Base-by-base conservation (phyloP, 2,113 vertebrate species). In the Desmodus rotundus region DNA sequence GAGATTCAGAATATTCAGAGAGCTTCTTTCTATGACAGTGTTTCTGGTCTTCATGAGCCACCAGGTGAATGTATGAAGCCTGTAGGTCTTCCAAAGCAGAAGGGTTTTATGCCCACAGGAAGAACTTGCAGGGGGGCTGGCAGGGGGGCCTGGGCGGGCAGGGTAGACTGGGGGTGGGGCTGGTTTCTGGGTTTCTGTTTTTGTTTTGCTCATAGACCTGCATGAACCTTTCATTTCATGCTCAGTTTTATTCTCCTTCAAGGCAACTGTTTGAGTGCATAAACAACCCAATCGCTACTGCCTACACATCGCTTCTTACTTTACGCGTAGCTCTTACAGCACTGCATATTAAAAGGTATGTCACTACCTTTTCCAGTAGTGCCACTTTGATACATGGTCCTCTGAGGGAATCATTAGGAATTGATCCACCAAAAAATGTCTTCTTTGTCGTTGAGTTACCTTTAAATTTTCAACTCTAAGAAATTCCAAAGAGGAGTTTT, bases 21-120 rank as follows among this genome's bases (percentile, higher is more conserved):
- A 99, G 99, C 99, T 98, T 99, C 99, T 99, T 99, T 99, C 99
- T 99, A 99, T 99, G 99, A 99, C 99, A 99, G 98, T 99, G 99
- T 99, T 98, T 99, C 99, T 99, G 99, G 99, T 99, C 99, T 99
- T 99, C 99, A 99, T 99, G 99, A 99, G 98, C 98, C 99, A 97
- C 99, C 99, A 99, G 99, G 99, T 99, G 99, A 99, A 99, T 99
- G 99, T 98, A 98, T 98, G 97, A 98, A 97, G 98, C 97, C 98
- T 97, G 67, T 98, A 98, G 99, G 98, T 98, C 97, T 98, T 92
- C 97, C 97, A 97, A 98, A 98, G 96, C 74, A 89, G 97, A 98
- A 98, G 98, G 98, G 98, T 97, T 98, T 94, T 97, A 97, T 94
- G 56, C 91, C 98, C 98, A 90, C 97, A 99, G 98, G 98, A 97